These are phyloP conservation scores for Drosophila guanche DNA, from an alignment of 1,140 invertebrate species.

Conservation along the genomic window DNA sequence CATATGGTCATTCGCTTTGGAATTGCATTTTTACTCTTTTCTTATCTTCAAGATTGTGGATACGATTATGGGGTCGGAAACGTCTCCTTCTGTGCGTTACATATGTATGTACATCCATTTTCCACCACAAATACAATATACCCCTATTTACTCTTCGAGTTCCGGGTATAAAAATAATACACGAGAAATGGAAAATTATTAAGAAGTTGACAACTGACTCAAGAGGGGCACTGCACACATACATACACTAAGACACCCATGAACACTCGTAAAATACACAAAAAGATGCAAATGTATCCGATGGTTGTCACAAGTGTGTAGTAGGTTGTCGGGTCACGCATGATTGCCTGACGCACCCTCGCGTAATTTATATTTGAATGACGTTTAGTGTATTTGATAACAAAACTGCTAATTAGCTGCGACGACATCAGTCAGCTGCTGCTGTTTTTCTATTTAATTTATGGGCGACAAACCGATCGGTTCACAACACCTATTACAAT, in stretches of 20 bases:
- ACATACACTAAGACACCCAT: not conserved
- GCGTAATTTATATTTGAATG: constrained; percentile 65
- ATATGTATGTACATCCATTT: no score
- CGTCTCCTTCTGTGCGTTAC: no score
- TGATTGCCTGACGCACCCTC: constrained; percentile 69
- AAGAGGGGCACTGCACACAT: constrained; percentile 23
- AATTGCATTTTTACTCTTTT: no score
- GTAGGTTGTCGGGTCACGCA: constrained; percentile 61
- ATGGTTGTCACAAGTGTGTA: constrained; percentile 68
- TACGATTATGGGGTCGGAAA: no score
- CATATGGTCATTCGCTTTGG: no score
- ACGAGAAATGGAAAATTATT: constrained; percentile 58
- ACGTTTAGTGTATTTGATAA: constrained; percentile 79
- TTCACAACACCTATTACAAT: constrained; percentile 40
- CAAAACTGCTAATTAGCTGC: constrained; percentile 83
- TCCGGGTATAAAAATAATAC: constrained; percentile 2
- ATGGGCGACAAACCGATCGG: constrained; percentile 37
- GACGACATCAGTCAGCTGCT: constrained; percentile 78
- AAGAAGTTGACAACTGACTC: constrained; percentile 69
- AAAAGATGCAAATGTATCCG: constrained; percentile 76
- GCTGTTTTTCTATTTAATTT: constrained; percentile 50
- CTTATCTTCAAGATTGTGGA: no score
- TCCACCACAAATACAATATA: no score
- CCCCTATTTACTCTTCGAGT: no score
- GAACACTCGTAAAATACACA: constrained; percentile 11